A percentile compares a stretch with the other conserved stretches of the same genome.
These are phyloP conservation scores for Glyptemys insculpta DNA, from an alignment of 2,797 vertebrate genomes.

Conservation along the genomic window DNA sequence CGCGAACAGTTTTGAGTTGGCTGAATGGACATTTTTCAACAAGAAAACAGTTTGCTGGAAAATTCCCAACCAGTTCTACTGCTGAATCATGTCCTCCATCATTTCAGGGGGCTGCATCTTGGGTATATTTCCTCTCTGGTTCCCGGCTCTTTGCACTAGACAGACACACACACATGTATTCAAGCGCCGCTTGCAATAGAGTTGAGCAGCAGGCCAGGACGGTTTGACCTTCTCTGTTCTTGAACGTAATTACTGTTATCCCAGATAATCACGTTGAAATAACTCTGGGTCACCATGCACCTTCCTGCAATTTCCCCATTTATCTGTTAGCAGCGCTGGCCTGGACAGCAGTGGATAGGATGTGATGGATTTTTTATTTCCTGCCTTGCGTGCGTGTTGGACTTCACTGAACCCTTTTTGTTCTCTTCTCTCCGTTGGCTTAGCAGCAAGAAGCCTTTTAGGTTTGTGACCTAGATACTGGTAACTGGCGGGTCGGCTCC, in stretches of 20 bases:
- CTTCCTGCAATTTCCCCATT: constrained; percentile 51
- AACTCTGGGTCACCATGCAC: constrained; percentile 10
- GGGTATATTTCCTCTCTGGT: accelerated
- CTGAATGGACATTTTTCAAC: neutral
- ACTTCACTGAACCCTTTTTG: neutral
- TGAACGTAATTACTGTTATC: constrained; percentile 66
- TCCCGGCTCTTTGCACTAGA: neutral
- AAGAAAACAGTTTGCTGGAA: neutral
- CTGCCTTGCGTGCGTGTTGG: accelerated
- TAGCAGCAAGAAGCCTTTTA: neutral
- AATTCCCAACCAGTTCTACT: neutral
- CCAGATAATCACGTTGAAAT: constrained; percentile 70
- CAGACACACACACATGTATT: neutral
- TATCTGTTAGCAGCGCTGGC: neutral
- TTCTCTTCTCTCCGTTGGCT: neutral
- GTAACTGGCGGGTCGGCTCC: neutral
- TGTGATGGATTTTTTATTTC: neutral
- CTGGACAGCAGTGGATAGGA: neutral
- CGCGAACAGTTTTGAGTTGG: neutral
- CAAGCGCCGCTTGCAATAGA: neutral
- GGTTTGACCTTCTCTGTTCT: constrained; percentile 70
- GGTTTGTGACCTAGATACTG: neutral
- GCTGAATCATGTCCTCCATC: neutral
- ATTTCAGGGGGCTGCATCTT: neutral
- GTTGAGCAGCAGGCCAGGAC: neutral